phyloP scores from a whole-genome alignment of 1,140 invertebrate genomes.

The Cecropterus lyciades region DNA sequence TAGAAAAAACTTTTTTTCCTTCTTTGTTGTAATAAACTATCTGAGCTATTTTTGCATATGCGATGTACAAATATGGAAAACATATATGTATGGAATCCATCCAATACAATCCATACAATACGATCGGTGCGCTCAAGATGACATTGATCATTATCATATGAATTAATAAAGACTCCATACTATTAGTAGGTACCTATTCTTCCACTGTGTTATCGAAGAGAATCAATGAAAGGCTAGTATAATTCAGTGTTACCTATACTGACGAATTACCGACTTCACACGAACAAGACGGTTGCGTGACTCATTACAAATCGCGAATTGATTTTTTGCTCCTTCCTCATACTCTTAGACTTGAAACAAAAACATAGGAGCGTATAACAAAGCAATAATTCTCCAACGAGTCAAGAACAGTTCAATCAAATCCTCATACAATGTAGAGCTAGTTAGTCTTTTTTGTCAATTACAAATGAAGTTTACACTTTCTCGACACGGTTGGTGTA shows the following conservation, averaged over 20 bases:
- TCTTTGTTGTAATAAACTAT: no score
- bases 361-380: slow-evolving; percentile 16
- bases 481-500: neutral
- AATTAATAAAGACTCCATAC: no score
- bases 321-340: slow-evolving; percentile 32
- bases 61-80: no score
- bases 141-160: no score
- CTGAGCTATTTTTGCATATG: no score
- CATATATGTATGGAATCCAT: no score
- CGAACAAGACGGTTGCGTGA: slow-evolving; percentile 27
- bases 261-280: slow-evolving; percentile 16
- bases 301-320: slow-evolving; percentile 36
- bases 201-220: no score
- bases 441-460: slow-evolving; percentile 12
- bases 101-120: no score
- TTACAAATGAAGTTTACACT: slow-evolving; percentile 19
- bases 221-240: no score
- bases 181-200: no score
- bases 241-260: slow-evolving; percentile 1
- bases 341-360: slow-evolving; percentile 20
- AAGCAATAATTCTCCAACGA: slow-evolving; percentile 8
- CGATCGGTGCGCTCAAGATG: no score
- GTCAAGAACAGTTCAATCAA: slow-evolving; percentile 31
- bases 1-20: no score
- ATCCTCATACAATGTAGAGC: slow-evolving; percentile 9